Base-by-base conservation (phyloP, 1,140 invertebrate genomes). In the Ceratosolen solmsi region DNA sequence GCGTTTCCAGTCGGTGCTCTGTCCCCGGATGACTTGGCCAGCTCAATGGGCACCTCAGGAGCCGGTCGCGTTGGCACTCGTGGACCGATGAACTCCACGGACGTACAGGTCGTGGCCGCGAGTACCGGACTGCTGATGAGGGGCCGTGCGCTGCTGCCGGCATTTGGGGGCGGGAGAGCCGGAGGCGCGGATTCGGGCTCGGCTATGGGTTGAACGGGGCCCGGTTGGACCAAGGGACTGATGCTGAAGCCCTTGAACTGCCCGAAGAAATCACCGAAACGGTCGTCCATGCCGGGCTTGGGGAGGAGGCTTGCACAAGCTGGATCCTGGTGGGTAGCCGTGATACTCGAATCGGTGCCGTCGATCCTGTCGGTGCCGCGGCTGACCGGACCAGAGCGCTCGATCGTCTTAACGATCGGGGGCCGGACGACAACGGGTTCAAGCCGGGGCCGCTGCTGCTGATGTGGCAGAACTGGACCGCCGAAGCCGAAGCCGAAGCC, bases 161-260 rank as follows among this genome's bases (percentile, higher is more conserved):
- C 90, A 86, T 94, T 94, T 33, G 91, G 86, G 5, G 94, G 93
- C 2, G 94, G 94, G 76, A 94, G 84, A 0, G 93, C 92, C 1
- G 94, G 93, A 0, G 92, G 86, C 89, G 27, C 20, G 15, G 84
- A 76, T 90, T 88, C 0, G 89, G 38, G 2, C 33, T 38, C 49
- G n/a, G 36, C n/a, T n/a, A n/a, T 15, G 13, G n/a, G 20, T 51
- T 46, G n/a, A 51, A 33, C 58, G 1, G 89, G 86, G 0, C 91
- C 89, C 76, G 92, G 92, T 38, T 89, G 85, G 30, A 87, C 86
- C 0, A 96, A 91, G 0, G 96, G 95, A 0, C 94, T 94, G 38
- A 96, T 93, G 2, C 94, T 95, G 88, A 96, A 97, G 1, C 96
- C 96, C 91, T 96, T 96, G 90, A 96, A 97, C 82, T 96, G 95